These are phyloP conservation scores for Acronicta aceris DNA, from an alignment of 2,888 invertebrate species.

Conservation along the genomic window DNA sequence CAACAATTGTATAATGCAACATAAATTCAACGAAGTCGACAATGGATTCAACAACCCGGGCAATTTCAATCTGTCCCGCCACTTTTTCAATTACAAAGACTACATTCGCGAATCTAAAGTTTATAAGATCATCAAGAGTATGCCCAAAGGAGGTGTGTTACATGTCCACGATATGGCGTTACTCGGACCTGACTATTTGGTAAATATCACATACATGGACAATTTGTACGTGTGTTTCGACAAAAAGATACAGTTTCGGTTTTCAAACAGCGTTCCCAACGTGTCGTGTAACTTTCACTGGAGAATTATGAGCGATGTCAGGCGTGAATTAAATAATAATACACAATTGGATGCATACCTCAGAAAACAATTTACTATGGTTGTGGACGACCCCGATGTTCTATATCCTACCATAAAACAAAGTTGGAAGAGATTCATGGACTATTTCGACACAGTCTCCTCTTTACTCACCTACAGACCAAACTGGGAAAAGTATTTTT, in stretches of 20 bases:
- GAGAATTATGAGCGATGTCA: conserved; percentile 82
- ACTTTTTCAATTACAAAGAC: conserved; percentile 90
- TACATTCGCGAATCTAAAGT: conserved; percentile 90
- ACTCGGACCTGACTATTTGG: conserved; percentile 89
- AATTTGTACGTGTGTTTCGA: conserved; percentile 88
- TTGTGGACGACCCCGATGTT: conserved; percentile 80
- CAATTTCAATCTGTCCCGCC: conserved; percentile 90
- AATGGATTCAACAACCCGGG: conserved; percentile 87
- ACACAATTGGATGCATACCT: conserved; percentile 86
- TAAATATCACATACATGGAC: conserved; percentile 90
- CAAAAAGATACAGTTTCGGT: conserved; percentile 62
- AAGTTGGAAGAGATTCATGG: conserved; percentile 89
- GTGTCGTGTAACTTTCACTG: conserved; percentile 73
- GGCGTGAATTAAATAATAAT: conserved; percentile 75
- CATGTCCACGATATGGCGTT: conserved; percentile 92
- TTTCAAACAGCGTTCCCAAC: conserved; percentile 67
- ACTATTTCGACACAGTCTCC: conserved; percentile 87
- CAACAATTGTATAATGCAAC: conserved; percentile 89
- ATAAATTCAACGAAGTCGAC: conserved; percentile 87
- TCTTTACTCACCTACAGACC: conserved; percentile 90
- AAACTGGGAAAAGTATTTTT: conserved; percentile 91
- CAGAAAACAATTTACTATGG: conserved; percentile 87
- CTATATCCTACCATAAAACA: conserved; percentile 87
- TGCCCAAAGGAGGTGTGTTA: conserved; percentile 94
- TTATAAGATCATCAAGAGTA: conserved; percentile 90